Evolutionary conservation across 2,888 invertebrate genomes (phyloP), one percentile per base, ranked within the genome.

Genomic region (Allolobophora icterica): DNA sequence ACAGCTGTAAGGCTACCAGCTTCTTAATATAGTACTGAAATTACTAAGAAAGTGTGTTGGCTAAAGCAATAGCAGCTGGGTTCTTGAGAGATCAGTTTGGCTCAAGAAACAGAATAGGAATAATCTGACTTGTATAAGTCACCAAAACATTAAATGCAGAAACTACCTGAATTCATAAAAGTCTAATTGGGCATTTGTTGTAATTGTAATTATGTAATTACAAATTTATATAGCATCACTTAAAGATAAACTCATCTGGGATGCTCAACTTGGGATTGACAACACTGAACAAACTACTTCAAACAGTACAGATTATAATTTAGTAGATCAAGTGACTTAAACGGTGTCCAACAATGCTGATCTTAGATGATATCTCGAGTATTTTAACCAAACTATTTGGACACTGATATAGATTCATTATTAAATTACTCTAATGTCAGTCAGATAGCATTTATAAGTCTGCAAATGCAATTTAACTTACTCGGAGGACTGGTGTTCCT

Each of bases 401-500:
- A 52, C 24, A 24, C 52, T 52, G 17, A n/a, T 71, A 71, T 71
- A n/a, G 13, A 2, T 24, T 21, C 71, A n/a, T 71, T 13, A 71
- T n/a, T 71, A 71, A 71, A n/a, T 30, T n/a, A 71, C 71, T n/a
- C 5, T 71, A 5, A 71, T n/a, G 71, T 71, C 8, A 71, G 71
- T 13, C 30, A 71, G n/a, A 71, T n/a, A 71, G 71, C 71, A 71
- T n/a, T 24, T n/a, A 30, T n/a, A n/a, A 71, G 71, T 30, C 71
- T 71, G n/a, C 11, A n/a, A 71, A 71, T 71, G 71, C n/a, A 71
- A 21, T 52, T n/a, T 24, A 8, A 94, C 94, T 94, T 94, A 96
- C 96, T 94, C 96, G 95, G 95, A 96, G 96, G 94, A 98, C 98
- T 90, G 99, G 98, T 95, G 97, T 97, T 93, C 98, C 97, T 91